Evolutionary conservation across 2,113 vertebrate species (phyloP).

Genomic region (Rhynchomys soricoides): DNA sequence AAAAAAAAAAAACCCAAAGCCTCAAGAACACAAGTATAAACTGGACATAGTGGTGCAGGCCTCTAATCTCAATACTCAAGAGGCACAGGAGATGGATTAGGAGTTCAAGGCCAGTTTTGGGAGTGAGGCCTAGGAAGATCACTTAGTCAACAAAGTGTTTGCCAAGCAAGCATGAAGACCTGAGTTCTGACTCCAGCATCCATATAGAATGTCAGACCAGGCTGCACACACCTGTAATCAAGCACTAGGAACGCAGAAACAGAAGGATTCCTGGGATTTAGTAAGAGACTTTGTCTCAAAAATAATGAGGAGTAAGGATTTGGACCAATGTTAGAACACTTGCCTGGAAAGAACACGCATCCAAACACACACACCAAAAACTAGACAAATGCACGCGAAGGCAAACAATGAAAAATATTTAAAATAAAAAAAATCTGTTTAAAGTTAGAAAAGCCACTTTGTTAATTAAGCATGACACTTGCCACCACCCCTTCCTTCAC

Average conservation of each 20-base stretch:
- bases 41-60: background rate
- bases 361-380: background rate
- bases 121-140: background rate
- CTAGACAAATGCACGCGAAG: background rate
- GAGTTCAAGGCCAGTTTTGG: background rate
- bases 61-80: background rate
- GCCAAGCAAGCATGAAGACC: background rate
- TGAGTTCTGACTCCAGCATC: background rate
- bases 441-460: slow-evolving; percentile 6
- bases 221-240: too few relatives aligned
- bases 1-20: background rate
- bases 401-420: slow-evolving; percentile 40
- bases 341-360: background rate
- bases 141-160: background rate
- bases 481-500: background rate
- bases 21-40: background rate
- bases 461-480: background rate
- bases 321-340: background rate
- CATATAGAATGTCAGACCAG: background rate
- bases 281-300: background rate
- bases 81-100: background rate
- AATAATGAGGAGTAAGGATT: background rate
- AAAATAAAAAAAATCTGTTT: background rate
- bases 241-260: background rate
- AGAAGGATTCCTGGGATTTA: background rate